Percentiles rank a stretch among this genome's conserved stretches.
These are phyloP conservation scores for Plutomurus gul DNA, from an alignment of 1,140 invertebrate species.

Conservation along the genomic window DNA sequence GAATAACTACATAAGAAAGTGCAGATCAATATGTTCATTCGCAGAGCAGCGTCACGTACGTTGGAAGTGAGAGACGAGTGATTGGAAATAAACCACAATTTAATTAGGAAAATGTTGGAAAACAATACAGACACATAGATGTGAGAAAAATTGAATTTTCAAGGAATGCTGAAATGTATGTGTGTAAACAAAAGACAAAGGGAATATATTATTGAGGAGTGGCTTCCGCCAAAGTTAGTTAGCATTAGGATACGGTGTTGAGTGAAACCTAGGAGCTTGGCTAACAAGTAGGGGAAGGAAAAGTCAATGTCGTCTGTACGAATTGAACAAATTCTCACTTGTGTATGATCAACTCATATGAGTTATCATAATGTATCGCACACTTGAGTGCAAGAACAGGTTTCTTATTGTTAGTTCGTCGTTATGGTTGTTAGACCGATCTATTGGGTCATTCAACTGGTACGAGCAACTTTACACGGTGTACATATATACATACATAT, in stretches of 20 bases:
- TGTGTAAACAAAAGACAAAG: neutral
- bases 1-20: neutral
- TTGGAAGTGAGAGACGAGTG: neutral
- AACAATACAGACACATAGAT: neutral
- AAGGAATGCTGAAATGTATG: neutral
- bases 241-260: neutral
- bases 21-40: neutral
- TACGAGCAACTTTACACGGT: neutral
- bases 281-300: neutral
- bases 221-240: constrained; percentile 2
- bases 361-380: constrained; percentile 27
- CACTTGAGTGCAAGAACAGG: constrained; percentile 19
- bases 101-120: neutral
- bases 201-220: constrained; percentile 1
- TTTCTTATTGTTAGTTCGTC: neutral
- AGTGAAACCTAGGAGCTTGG: neutral
- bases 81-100: neutral
- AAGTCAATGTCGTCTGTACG: constrained; percentile 21
- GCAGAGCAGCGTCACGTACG: too few relatives aligned
- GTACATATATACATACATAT: neutral
- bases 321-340: too few relatives aligned
- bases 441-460: constrained; percentile 18
- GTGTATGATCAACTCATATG: neutral
- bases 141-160: neutral
- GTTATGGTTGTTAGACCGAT: neutral